phyloP scores from a whole-genome alignment of 1,140 invertebrate species.

The Idris sp. region DNA sequence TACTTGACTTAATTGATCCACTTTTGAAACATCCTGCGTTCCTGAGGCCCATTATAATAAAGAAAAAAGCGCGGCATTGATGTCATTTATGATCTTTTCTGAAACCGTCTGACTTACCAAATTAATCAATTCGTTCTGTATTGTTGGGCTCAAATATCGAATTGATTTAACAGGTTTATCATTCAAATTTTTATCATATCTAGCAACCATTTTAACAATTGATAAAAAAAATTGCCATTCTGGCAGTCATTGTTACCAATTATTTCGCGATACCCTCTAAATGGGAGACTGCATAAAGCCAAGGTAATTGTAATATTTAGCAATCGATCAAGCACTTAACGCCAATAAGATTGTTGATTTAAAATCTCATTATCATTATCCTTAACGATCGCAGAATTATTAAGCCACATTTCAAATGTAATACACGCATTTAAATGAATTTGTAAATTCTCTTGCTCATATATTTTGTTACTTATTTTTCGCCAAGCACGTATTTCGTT shows the following conservation, averaged over 20 bases:
- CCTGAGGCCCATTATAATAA: slow-evolving; percentile 66
- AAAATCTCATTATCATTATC: slow-evolving; percentile 52
- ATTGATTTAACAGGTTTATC: slow-evolving; percentile 32
- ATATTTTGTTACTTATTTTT: slow-evolving; percentile 36
- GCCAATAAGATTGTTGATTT: slow-evolving; percentile 48
- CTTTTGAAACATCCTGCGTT: slow-evolving; percentile 60
- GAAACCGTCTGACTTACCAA: slow-evolving; percentile 48
- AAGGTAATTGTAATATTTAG: slow-evolving; percentile 47
- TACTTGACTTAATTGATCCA: slow-evolving; percentile 57
- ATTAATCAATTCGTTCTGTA: slow-evolving; percentile 65
- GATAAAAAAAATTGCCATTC: slow-evolving; percentile 58
- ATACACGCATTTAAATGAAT: slow-evolving; percentile 62
- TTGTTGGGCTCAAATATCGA: slow-evolving; percentile 54
- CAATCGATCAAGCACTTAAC: slow-evolving; percentile 39
- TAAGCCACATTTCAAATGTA: slow-evolving; percentile 60
- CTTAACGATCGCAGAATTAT: slow-evolving; percentile 61
- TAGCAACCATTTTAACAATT: slow-evolving; percentile 39
- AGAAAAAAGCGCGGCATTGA: slow-evolving; percentile 57
- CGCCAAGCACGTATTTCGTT: slow-evolving; percentile 42
- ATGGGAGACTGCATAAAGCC: slow-evolving; percentile 43
- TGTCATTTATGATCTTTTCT: slow-evolving; percentile 45
- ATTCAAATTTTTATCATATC: slow-evolving; percentile 39
- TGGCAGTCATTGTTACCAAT: slow-evolving; percentile 1
- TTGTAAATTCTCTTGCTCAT: slow-evolving; percentile 31
- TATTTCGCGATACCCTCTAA: slow-evolving; percentile 13